Conservation (phyloP, 1,140 invertebrate genomes). For the Chironomus striatipennis region DNA sequence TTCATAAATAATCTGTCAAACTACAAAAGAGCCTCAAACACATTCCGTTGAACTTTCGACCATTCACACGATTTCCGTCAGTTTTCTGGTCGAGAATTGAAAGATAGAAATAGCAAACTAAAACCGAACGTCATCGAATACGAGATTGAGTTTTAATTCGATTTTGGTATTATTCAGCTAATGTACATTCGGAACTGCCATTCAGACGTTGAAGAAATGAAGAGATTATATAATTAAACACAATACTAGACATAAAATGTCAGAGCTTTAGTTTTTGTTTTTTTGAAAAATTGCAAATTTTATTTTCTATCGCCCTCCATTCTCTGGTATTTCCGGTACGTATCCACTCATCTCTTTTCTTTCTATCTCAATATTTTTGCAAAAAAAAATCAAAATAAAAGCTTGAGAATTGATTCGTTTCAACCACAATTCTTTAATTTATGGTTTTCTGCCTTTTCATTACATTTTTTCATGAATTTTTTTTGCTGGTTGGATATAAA, state of each 20-base stretch:
- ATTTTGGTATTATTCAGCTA: no score
- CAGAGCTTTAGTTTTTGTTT: neutral
- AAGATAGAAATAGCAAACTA: no score
- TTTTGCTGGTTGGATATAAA: neutral
- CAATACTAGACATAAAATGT: neutral
- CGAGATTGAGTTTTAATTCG: no score
- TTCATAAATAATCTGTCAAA: no score
- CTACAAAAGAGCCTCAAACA: no score
- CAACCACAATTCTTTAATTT: slow-evolving; percentile 9
- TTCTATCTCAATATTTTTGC: neutral
- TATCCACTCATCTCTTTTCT: neutral
- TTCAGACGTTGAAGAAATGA: neutral
- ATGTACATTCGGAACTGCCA: neutral
- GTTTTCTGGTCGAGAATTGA: no score
- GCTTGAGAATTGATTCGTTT: neutral
- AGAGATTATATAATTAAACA: slow-evolving; percentile 1
- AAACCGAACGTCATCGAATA: no score
- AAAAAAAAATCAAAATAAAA: neutral
- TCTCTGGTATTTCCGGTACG: neutral
- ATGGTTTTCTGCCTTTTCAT: neutral
- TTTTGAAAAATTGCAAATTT: neutral
- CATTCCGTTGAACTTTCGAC: no score
- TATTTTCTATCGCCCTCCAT: neutral
- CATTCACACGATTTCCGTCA: no score
- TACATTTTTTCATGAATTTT: neutral